Percentiles rank a stretch among this genome's conserved stretches.
phyloP scores from a whole-genome alignment of 2,113 vertebrate species.

The Saguinus midas region DNA sequence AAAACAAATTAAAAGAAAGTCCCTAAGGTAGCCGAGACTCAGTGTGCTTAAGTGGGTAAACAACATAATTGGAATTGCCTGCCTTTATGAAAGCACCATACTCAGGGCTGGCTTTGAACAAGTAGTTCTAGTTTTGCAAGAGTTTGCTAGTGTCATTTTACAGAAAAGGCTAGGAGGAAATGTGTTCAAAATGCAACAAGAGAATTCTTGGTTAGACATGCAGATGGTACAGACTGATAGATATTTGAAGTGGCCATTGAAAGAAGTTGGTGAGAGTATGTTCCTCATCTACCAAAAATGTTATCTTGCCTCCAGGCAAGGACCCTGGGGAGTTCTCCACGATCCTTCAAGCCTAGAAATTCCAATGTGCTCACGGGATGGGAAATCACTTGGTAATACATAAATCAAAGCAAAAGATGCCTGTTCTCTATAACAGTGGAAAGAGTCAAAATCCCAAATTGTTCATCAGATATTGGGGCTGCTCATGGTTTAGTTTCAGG shows the following conservation, averaged over 20 bases:
- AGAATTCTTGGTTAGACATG: neutral
- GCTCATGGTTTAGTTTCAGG: neutral
- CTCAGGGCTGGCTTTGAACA: neutral
- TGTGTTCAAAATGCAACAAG: neutral
- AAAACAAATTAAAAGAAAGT: constrained; percentile 65
- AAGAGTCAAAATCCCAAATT: neutral
- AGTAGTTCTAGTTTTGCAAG: constrained; percentile 49
- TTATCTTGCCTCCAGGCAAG: neutral
- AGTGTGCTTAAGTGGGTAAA: constrained; percentile 2
- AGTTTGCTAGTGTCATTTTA: neutral
- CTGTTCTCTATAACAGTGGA: neutral
- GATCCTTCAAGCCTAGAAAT: neutral
- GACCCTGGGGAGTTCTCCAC: neutral
- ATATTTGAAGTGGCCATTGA: neutral
- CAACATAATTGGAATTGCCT: neutral
- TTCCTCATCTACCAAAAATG: neutral
- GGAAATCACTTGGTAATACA: neutral
- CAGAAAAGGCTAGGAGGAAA: constrained; percentile 28
- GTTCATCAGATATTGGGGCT: neutral
- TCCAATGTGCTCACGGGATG: neutral
- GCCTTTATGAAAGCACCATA: neutral
- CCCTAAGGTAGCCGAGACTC: neutral
- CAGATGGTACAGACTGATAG: neutral
- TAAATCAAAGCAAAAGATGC: neutral
- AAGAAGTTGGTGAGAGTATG: neutral